Evolutionary conservation across 2,113 vertebrate genomes (phyloP).

Genomic region (Phrynosoma blainvillii): DNA sequence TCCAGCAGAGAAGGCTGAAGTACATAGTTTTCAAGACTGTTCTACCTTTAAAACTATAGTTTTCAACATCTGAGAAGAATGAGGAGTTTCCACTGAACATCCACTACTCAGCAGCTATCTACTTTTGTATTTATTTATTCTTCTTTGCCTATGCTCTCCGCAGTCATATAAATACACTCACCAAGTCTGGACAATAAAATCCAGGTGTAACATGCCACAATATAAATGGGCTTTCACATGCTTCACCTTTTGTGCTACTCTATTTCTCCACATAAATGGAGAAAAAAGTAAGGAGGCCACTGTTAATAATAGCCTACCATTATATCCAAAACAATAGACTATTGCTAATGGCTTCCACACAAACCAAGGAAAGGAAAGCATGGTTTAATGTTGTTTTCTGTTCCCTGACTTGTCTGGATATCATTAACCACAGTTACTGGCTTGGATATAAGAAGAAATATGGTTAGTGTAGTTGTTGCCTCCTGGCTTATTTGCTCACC

Average conservation of each 20-base stretch:
- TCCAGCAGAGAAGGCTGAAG: neutral
- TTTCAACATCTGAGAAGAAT: neutral
- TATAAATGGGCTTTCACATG: neutral
- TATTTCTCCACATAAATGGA: neutral
- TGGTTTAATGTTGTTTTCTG: neutral
- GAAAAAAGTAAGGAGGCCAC: neutral
- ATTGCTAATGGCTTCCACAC: neutral
- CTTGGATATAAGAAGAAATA: neutral
- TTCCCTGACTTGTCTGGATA: neutral
- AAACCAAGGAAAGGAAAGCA: neutral
- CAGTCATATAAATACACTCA: neutral
- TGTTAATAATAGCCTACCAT: neutral
- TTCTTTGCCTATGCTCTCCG: neutral
- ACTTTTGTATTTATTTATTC: neutral
- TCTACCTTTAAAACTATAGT: neutral
- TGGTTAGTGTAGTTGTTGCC: neutral
- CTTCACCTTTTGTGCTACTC: neutral
- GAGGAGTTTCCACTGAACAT: neutral
- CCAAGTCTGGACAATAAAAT: neutral
- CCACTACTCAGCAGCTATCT: neutral
- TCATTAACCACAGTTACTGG: neutral
- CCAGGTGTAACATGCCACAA: neutral
- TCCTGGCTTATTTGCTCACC: neutral
- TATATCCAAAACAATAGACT: neutral
- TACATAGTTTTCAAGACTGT: neutral